phyloP scores from a whole-genome alignment of 2,888 invertebrate species.

The Stomorhina lunata region DNA sequence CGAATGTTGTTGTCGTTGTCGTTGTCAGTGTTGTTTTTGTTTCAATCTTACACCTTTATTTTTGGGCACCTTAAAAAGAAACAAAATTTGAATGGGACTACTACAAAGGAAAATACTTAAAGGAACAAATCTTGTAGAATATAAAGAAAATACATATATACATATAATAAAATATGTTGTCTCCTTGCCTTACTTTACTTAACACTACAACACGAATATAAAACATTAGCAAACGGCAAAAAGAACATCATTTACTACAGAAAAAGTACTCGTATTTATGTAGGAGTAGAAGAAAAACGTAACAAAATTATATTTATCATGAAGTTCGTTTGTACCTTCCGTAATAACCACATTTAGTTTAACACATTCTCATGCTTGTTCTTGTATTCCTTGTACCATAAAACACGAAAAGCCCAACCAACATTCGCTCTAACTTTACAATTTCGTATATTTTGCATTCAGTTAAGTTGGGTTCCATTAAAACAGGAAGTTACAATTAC shows the following conservation, averaged over 20 bases:
- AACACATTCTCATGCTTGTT: slow-evolving; percentile 36
- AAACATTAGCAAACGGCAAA: slow-evolving; percentile 9
- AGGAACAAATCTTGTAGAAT: neutral
- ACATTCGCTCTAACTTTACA: no score
- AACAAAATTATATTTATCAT: slow-evolving; percentile 39
- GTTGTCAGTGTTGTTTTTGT: slow-evolving; percentile 9
- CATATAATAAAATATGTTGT: slow-evolving; percentile 44
- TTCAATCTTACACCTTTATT: no score
- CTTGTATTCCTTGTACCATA: neutral
- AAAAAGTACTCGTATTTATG: no score
- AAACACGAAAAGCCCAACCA: slow-evolving; percentile 1
- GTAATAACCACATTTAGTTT: slow-evolving; percentile 33
- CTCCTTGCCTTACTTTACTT: slow-evolving; percentile 39
- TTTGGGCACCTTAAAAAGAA: neutral
- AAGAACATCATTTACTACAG: slow-evolving; percentile 22
- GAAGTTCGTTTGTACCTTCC: slow-evolving; percentile 39
- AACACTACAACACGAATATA: slow-evolving; percentile 36
- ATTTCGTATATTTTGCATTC: slow-evolving; percentile 19
- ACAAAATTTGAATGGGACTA: neutral
- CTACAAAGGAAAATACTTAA: neutral
- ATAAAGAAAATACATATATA: slow-evolving; percentile 15
- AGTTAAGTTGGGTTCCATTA: slow-evolving; percentile 53
- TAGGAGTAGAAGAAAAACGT: slow-evolving; percentile 4
- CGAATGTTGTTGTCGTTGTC: neutral
- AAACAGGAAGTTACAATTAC: slow-evolving; percentile 62